phyloP scores from a whole-genome alignment of 2,113 vertebrate genomes.

The Oryzias woworae region DNA sequence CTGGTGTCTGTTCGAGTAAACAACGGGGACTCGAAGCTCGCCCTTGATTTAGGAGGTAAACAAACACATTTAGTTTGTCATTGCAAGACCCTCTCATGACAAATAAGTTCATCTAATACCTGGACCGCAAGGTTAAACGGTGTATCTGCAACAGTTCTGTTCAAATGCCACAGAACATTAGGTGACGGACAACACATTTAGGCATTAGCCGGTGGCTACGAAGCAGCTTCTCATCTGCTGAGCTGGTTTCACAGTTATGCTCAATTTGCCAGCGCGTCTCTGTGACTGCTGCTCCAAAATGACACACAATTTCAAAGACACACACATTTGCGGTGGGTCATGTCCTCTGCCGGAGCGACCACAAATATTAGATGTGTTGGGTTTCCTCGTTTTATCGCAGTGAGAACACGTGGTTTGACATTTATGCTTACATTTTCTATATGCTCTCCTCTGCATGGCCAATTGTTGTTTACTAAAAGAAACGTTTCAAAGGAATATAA shows the following conservation, averaged over 20 bases:
- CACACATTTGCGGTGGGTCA: slow-evolving; percentile 5
- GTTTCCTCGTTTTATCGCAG: slow-evolving; percentile 11
- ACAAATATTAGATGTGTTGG: slow-evolving; percentile 10
- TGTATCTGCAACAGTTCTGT: slow-evolving; percentile 19
- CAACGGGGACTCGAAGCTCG: background rate
- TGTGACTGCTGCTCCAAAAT: background rate
- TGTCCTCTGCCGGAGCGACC: slow-evolving; percentile 8
- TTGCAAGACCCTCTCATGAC: slow-evolving; percentile 3
- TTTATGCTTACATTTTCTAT: background rate
- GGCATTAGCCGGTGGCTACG: background rate
- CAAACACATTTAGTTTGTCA: slow-evolving; percentile 1
- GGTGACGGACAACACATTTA: background rate
- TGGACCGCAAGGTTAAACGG: slow-evolving; percentile 29
- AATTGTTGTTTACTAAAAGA: no score
- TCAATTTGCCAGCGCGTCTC: slow-evolving; percentile 14
- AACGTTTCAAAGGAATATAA: no score
- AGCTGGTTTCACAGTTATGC: background rate
- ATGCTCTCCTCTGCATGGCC: no score
- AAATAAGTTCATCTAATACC: slow-evolving; percentile 30
- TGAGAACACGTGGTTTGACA: slow-evolving; percentile 53
- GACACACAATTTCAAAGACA: background rate
- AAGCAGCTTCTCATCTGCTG: slow-evolving; percentile 2
- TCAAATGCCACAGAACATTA: slow-evolving; percentile 38
- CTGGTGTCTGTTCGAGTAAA: no score
- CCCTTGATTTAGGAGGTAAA: background rate